Conservation (phyloP, 2,888 invertebrate species). For the Cantharis lateralis region DNA sequence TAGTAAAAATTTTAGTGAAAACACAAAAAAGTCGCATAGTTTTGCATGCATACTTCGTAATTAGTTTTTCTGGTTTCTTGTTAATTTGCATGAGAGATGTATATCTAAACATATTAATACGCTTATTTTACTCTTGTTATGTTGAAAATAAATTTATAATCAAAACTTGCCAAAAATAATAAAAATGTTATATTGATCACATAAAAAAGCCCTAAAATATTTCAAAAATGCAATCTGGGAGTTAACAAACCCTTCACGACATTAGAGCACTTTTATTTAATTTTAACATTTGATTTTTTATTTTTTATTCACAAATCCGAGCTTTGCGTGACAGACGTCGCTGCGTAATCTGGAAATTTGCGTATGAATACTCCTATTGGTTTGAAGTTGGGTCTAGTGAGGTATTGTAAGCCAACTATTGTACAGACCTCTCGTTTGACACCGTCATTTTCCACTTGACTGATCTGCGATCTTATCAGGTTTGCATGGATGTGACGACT, state of each 20-base stretch:
- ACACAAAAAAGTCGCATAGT: constrained; percentile 24
- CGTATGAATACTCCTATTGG: constrained; percentile 51
- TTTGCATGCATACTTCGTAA: constrained; percentile 29
- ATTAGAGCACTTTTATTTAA: neutral
- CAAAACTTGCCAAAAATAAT: neutral
- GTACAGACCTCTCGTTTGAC: constrained; percentile 54
- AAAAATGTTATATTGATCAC: neutral
- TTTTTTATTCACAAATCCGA: constrained; percentile 5
- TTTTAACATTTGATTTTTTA: constrained; percentile 13
- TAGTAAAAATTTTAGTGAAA: constrained; percentile 24
- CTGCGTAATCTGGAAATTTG: constrained; percentile 52
- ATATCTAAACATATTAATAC: constrained; percentile 28
- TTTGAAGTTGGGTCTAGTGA: constrained; percentile 38
- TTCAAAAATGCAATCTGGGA: neutral
- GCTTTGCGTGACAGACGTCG: constrained; percentile 32
- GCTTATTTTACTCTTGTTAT: constrained; percentile 9
- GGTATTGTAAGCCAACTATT: constrained; percentile 47
- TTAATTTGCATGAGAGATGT: constrained; percentile 30
- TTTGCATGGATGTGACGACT: constrained; percentile 46
- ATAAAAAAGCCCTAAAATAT: neutral
- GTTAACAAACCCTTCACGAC: neutral
- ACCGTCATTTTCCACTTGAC: constrained; percentile 57
- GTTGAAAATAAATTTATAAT: constrained; percentile 1
- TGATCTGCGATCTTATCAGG: constrained; percentile 55
- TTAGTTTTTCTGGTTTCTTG: constrained; percentile 27